Percentiles rank a stretch among this genome's conserved stretches.
These are phyloP conservation scores for Leontopithecus rosalia DNA, from an alignment of 2,797 vertebrate genomes.

Conservation along the genomic window DNA sequence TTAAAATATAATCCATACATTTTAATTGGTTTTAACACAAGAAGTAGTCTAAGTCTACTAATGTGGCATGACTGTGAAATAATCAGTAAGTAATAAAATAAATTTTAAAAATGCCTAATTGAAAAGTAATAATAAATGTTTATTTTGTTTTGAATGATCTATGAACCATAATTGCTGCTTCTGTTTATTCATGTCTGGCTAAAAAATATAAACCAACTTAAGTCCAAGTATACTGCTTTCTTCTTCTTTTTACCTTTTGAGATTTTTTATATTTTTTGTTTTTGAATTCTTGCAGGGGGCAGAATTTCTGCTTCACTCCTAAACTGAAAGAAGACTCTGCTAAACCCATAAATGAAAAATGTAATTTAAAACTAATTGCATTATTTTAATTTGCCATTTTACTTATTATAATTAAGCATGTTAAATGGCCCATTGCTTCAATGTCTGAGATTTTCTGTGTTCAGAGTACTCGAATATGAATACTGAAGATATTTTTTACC, in stretches of 20 bases:
- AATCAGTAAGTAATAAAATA: constrained; percentile 65
- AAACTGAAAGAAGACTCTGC: constrained; percentile 24
- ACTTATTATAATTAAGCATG: constrained; percentile 28
- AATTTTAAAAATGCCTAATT: constrained; percentile 48
- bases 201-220: constrained; percentile 78
- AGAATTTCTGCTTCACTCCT: constrained; percentile 27
- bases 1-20: constrained; percentile 28
- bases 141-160: constrained; percentile 75
- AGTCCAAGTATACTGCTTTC: constrained; percentile 50
- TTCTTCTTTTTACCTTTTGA: not conserved
- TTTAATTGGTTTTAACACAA: constrained; percentile 52
- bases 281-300: not conserved
- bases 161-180: constrained; percentile 73
- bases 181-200: constrained; percentile 75
- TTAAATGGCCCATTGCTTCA: not conserved
- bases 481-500: not conserved
- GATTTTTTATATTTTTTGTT: not conserved
- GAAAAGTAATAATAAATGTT: constrained; percentile 73
- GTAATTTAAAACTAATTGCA: constrained; percentile 41
- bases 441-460: not conserved
- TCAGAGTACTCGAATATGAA: not conserved
- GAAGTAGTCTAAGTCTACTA: constrained; percentile 35
- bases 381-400: not conserved
- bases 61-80: constrained; percentile 9
- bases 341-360: constrained; percentile 43